Evolutionary conservation across 1,140 invertebrate genomes (phyloP), one percentile per base, ranked within the genome.

Genomic region (Apis laboriosa): DNA sequence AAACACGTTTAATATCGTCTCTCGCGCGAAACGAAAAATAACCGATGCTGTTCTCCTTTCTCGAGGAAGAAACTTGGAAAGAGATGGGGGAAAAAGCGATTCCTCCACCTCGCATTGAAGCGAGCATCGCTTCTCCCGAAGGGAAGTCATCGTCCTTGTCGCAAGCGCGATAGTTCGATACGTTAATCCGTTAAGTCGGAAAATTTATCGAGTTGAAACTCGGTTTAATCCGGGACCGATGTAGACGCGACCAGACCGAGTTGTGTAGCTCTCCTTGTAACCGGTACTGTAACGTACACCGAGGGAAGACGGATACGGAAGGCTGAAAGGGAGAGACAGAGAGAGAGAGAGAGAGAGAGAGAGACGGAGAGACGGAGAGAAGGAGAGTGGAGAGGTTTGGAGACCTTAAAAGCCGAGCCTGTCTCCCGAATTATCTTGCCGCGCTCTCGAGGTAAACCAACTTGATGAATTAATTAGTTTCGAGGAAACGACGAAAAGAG

Each of bases 381-480:
- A 24, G 24, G 76, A 51, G 28, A 49, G 55, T 13, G 58, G 78
- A n/a, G 13, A 66, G 78, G 77, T 81, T 80, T 60, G 56, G 72
- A 84, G 78, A 83, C 63, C 72, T 83, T 88, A 80, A 85, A 75
- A 85, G 76, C 72, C 34, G 34, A 3, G 34, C 34, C 34, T 34
- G 34, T 43, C 74, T 67, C 51, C 55, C 61, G 56, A 86, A 76
- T 87, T 88, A 88, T 85, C 80, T 80, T 74, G 24, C 71, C 34
- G 49, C 63, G 75, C 80, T 85, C 80, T 85, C 71, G 70, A 64
- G 85, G 88, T 88, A 86, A 90, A 90, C 84, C 80, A 67, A 89
- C 76, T 88, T 68, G 84, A 83, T 86, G 90, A 91, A 90, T 90
- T 90, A 91, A 91, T 91, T 90, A 90, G 77, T 80, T n/a, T n/a